A percentile compares a stretch with the other conserved stretches of the same genome.
These are phyloP conservation scores for Eurytoma adleriae DNA, from an alignment of 2,888 invertebrate genomes.

Conservation along the genomic window DNA sequence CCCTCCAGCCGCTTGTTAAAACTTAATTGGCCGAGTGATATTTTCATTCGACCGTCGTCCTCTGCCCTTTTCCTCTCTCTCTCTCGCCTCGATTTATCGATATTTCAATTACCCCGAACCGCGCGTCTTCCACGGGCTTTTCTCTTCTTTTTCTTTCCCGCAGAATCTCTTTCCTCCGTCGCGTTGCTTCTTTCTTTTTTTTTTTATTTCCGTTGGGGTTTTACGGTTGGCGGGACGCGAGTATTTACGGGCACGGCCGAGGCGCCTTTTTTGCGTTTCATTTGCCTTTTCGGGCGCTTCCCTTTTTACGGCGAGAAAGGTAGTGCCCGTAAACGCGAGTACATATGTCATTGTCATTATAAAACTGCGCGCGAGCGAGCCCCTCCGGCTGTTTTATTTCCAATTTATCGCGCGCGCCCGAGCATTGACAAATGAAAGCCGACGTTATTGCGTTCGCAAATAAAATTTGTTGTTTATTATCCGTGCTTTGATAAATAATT, in stretches of 20 bases:
- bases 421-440: no score
- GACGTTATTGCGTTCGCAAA: no score
- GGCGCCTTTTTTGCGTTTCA: slow-evolving; percentile 7
- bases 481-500: no score
- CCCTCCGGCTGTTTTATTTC: slow-evolving; percentile 36
- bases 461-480: background rate
- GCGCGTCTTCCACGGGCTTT: background rate
- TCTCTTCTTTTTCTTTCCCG: background rate
- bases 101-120: slow-evolving; percentile 43
- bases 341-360: slow-evolving; percentile 51
- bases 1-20: slow-evolving; percentile 33
- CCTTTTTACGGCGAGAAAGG: slow-evolving; percentile 36
- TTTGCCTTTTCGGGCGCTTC: slow-evolving; percentile 22
- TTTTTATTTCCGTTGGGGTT: background rate
- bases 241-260: slow-evolving; percentile 18
- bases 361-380: slow-evolving; percentile 25
- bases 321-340: slow-evolving; percentile 41
- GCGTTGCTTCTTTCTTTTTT: no score
- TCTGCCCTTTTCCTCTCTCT: no score
- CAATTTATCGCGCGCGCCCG: slow-evolving; percentile 27
- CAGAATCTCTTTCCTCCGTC: no score
- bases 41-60: slow-evolving; percentile 34
- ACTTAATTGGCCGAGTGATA: slow-evolving; percentile 48
- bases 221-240: slow-evolving; percentile 4
- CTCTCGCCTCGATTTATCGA: slow-evolving; percentile 35